These are phyloP conservation scores for Myripristis murdjan DNA, from an alignment of 2,797 vertebrate genomes.

Conservation along the genomic window DNA sequence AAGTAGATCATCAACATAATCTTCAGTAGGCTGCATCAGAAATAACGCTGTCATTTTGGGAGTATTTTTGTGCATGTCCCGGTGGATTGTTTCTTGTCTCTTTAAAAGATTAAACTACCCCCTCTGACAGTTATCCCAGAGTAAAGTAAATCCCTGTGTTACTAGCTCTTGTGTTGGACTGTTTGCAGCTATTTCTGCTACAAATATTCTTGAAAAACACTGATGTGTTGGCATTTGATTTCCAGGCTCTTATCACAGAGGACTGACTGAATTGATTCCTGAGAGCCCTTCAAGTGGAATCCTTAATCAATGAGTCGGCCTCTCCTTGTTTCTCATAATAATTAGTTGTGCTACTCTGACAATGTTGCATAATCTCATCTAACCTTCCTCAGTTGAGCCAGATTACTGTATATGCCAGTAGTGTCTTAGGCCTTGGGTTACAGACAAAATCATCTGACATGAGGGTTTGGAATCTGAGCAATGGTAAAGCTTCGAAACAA, in stretches of 20 bases:
- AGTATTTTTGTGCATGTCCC: slow-evolving; percentile 24
- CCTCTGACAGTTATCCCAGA: not conserved
- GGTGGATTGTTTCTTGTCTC: slow-evolving; percentile 1
- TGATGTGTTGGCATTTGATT: slow-evolving; percentile 16
- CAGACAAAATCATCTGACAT: slow-evolving; percentile 59
- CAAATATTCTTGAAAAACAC: slow-evolving; percentile 26
- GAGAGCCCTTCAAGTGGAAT: slow-evolving; percentile 76
- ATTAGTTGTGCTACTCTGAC: slow-evolving; percentile 70
- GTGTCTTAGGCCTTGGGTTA: slow-evolving; percentile 49
- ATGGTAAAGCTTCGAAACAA: slow-evolving; percentile 42
- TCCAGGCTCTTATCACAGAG: slow-evolving; percentile 63
- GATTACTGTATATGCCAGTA: slow-evolving; percentile 35
- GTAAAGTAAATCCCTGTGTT: not conserved
- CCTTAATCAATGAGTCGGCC: slow-evolving; percentile 79
- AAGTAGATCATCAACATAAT: slow-evolving; percentile 29
- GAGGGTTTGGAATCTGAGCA: slow-evolving; percentile 56
- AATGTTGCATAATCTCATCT: slow-evolving; percentile 69
- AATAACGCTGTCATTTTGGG: slow-evolving; percentile 1
- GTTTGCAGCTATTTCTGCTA: slow-evolving; percentile 45
- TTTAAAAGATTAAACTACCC: not conserved
- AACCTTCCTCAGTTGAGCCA: slow-evolving; percentile 47
- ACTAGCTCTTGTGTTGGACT: slow-evolving; percentile 50
- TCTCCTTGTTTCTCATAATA: slow-evolving; percentile 73
- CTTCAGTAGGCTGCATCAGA: slow-evolving; percentile 32
- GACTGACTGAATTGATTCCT: slow-evolving; percentile 61